Base-by-base conservation (phyloP, 1,140 invertebrate species). In the Pissodes strobi region DNA sequence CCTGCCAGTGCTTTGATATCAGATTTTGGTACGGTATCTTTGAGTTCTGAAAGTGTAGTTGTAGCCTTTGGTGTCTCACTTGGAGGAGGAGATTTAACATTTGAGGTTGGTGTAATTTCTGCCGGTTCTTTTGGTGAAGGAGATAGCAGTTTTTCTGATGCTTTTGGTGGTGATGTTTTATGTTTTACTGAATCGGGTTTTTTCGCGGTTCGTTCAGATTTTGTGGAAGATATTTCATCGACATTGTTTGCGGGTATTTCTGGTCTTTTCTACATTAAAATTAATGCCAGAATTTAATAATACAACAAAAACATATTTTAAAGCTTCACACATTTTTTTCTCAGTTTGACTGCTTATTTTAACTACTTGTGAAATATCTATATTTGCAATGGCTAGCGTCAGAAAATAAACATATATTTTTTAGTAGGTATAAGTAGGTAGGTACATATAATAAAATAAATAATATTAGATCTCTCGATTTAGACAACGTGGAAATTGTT, bases 201-300 rank as follows among this genome's bases (percentile, higher is more conserved):
- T 2, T 79, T 68, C 27, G 58, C 73, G 76, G 12, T 27, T 21
- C 43, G 13, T 63, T 46, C 25, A 76, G 74, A 72, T 80, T 77
- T 66, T 71, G 63, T 66, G 69, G 56, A 9, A 53, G 56, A 58
- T 19, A 23, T 71, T 70, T 79, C 76, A 69, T 83, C 80, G 19
- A 75, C 75, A 27, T 79, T 77, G 71, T 82, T 82, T 56, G 66
- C 72, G 13, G 82, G 78, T 70, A 77, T 69, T 66, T 81, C 82
- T 25, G 76, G 75, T 69, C 82, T 74, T 78, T 81, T 69, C 70
- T 74, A 63, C 64, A 41, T 43, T 43, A 21, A 38, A 59, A 62
- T 52, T 59, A 48, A 17, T 57, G n/a, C n/a, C n/a, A n/a, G n/a
- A n/a, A n/a, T n/a, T n/a, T n/a, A n/a, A n/a, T n/a, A n/a, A n/a